phyloP scores from a whole-genome alignment of 2,113 vertebrate species.

The Ranitomeya imitator region DNA sequence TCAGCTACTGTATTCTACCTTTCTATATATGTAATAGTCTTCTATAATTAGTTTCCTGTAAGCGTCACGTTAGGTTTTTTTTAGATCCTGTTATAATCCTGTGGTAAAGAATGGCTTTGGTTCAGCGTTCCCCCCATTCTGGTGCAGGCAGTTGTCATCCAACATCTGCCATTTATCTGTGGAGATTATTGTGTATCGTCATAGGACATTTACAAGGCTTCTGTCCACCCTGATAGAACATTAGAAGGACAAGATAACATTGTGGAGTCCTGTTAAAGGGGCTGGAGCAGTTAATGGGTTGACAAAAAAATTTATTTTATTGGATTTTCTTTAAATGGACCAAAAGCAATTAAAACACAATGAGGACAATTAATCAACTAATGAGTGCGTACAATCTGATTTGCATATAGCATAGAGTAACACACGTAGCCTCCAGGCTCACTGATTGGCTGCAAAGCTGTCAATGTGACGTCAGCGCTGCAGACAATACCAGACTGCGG shows the following conservation, averaged over 20 bases:
- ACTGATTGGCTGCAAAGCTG: too few species aligned
- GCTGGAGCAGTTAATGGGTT: neutral
- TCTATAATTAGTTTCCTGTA: too few species aligned
- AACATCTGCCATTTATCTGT: constrained; percentile 23
- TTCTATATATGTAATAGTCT: too few species aligned
- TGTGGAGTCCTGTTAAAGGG: neutral
- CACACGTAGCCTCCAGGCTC: too few species aligned
- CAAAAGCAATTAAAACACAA: neutral
- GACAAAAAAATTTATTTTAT: neutral
- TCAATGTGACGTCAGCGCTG: too few species aligned
- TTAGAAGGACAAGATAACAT: constrained; percentile 39
- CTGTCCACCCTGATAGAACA: constrained; percentile 37
- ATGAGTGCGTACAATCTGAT: neutral
- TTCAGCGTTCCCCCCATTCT: neutral
- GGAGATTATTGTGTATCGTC: neutral
- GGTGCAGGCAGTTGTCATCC: neutral
- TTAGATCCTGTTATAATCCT: neutral
- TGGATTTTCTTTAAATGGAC: neutral
- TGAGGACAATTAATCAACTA: neutral
- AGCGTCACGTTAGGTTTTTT: neutral
- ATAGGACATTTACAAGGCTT: constrained; percentile 24
- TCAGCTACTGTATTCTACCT: too few species aligned
- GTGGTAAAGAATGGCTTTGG: too few species aligned
- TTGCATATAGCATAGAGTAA: neutral
- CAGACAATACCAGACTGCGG: too few species aligned